Percentiles rank a stretch among this genome's conserved stretches.
These are phyloP conservation scores for Entomobrya proxima DNA, from an alignment of 2,888 invertebrate species.

Conservation along the genomic window DNA sequence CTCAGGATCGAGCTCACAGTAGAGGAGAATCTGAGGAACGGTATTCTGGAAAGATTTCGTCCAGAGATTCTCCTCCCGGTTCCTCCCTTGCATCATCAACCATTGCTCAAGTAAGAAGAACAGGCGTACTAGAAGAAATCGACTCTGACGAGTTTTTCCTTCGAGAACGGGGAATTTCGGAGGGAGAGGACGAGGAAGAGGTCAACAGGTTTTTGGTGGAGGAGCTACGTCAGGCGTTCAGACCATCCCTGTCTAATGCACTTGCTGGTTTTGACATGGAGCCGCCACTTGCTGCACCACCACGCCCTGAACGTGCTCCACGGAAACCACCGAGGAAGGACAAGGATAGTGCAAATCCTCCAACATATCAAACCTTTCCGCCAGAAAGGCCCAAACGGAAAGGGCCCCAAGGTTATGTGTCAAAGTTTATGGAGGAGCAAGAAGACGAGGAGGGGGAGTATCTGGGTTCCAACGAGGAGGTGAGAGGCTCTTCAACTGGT, in stretches of 20 bases:
- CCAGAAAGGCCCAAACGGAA: conserved; percentile 74
- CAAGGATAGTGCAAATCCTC: conserved; percentile 48
- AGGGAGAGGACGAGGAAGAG: conserved; percentile 85
- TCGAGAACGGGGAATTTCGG: conserved; percentile 87
- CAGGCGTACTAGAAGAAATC: conserved; percentile 86
- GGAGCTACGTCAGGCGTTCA: conserved; percentile 88
- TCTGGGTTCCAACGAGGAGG: conserved; percentile 58
- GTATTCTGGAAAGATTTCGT: conserved; percentile 66
- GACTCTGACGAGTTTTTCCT: conserved; percentile 92
- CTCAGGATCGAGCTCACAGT: conserved; percentile 70
- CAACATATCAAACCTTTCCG: conserved; percentile 75
- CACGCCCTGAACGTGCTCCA: conserved; percentile 68
- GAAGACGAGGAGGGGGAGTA: conserved; percentile 51
- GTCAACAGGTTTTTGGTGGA: conserved; percentile 86
- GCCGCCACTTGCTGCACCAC: conserved; percentile 78
- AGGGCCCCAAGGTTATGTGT: conserved; percentile 72
- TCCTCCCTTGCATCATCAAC: conserved; percentile 73
- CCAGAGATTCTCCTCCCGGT: conserved; percentile 70
- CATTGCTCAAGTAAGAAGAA: conserved; percentile 55
- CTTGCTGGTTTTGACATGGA: conserved; percentile 82
- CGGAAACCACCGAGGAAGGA: conserved; percentile 72
- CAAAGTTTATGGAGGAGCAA: conserved; percentile 72
- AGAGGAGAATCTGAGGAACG: conserved; percentile 74
- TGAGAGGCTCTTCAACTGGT: conserved; percentile 40
- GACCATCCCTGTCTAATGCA: conserved; percentile 76